Conservation (phyloP, 2,113 vertebrate genomes). For the Nothobranchius furzeri region DNA sequence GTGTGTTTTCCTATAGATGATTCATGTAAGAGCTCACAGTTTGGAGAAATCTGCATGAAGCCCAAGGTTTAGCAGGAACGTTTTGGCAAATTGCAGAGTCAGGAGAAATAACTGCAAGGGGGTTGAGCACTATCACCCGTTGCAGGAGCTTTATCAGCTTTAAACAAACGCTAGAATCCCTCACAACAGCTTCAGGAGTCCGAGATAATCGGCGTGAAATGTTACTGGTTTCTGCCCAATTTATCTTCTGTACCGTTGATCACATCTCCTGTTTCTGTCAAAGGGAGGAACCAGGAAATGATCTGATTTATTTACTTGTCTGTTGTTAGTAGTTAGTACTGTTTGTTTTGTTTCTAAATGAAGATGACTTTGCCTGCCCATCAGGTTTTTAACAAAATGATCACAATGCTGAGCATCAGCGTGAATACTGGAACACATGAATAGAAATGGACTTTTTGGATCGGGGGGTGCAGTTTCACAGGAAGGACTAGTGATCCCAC, state of each 20-base stretch:
- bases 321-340: slow-evolving; percentile 64
- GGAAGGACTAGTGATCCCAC: slow-evolving; percentile 39
- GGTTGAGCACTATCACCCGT: slow-evolving; percentile 59
- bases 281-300: slow-evolving; percentile 54
- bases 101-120: slow-evolving; percentile 61
- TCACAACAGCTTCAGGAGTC: slow-evolving; percentile 63
- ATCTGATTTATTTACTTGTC: slow-evolving; percentile 10
- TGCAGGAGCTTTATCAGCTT: slow-evolving; percentile 73
- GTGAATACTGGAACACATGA: slow-evolving; percentile 76
- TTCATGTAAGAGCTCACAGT: slow-evolving; percentile 30
- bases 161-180: slow-evolving; percentile 71
- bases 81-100: slow-evolving; percentile 58
- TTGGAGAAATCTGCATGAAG: slow-evolving; percentile 34
- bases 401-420: slow-evolving; percentile 62
- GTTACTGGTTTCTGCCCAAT: slow-evolving; percentile 61
- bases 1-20: slow-evolving; percentile 15
- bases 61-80: slow-evolving; percentile 50
- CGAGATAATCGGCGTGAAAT: slow-evolving; percentile 68
- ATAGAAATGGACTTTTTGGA: slow-evolving; percentile 70
- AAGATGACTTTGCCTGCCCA: slow-evolving; percentile 72
- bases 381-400: slow-evolving; percentile 72
- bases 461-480: slow-evolving; percentile 43
- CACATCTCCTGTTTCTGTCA: slow-evolving; percentile 44
- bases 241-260: slow-evolving; percentile 71
- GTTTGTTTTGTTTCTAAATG: slow-evolving; percentile 46